These are phyloP conservation scores for Nephotettix cincticeps DNA, from an alignment of 1,140 invertebrate species.

Conservation along the genomic window DNA sequence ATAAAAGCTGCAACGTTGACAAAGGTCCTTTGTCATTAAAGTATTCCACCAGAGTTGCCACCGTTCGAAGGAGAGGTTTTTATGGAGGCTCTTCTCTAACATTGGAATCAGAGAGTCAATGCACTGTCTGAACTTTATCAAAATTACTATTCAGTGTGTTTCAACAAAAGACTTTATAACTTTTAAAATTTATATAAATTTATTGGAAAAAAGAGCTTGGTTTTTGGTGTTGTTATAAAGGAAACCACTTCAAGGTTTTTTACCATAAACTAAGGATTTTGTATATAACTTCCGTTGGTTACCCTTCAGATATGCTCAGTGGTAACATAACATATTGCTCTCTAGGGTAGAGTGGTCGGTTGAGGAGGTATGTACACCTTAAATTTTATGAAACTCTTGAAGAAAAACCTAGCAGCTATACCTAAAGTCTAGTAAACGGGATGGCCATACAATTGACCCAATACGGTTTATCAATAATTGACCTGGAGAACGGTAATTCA, in stretches of 20 bases:
- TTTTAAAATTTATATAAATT: too few relatives aligned
- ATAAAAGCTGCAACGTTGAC: too few relatives aligned
- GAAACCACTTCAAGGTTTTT: neutral
- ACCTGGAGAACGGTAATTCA: slow-evolving; percentile 39
- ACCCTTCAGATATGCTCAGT: neutral
- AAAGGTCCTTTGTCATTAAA: too few relatives aligned
- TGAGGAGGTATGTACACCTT: slow-evolving; percentile 39
- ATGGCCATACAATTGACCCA: slow-evolving; percentile 46
- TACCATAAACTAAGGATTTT: neutral
- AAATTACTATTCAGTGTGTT: too few relatives aligned
- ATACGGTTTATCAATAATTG: slow-evolving; percentile 47
- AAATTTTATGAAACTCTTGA: slow-evolving; percentile 46
- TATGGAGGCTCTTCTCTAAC: too few relatives aligned
- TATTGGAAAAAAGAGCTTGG: too few relatives aligned
- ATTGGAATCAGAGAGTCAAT: too few relatives aligned
- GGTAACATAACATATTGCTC: neutral
- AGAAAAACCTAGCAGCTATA: slow-evolving; percentile 48
- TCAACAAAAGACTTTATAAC: too few relatives aligned
- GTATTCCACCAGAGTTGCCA: too few relatives aligned
- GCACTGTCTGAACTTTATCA: too few relatives aligned
- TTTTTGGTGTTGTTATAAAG: slow-evolving; percentile 7
- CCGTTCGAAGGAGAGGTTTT: too few relatives aligned
- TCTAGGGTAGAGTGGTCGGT: neutral
- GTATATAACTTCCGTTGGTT: neutral
- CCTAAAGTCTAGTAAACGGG: slow-evolving; percentile 47